Base-by-base conservation (phyloP, 1,140 invertebrate species). In the Drosophila miranda region DNA sequence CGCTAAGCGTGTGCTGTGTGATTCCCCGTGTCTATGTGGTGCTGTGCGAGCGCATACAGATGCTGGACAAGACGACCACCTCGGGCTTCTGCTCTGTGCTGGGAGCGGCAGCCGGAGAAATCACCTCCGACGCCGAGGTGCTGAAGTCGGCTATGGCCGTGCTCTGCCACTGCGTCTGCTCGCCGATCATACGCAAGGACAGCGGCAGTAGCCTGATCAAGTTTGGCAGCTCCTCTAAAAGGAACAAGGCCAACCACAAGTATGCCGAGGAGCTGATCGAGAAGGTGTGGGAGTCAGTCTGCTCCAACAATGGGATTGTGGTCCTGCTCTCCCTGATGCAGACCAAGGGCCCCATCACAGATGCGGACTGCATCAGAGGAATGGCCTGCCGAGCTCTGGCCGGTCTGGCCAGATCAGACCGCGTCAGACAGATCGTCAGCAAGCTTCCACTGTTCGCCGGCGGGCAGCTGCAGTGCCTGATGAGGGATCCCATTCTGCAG, bases 231-330 rank as follows among this genome's bases (percentile, higher is more conserved):
- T 95, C 95, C 0, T 93, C 93, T 1, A 95, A 94, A 74, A 97
- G 96, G 87, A 96, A 95, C 82, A 93, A 94, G 0, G 94, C 94
- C 43, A 92, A 94, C 45, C 94, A 94, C 26, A 94, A 95, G 67
- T 95, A 93, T 54, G 95, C 95, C 60, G 96, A 98, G 91, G 97
- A 98, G 79, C 92, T 98, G 3, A 95, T 98, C 58, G 95, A 95
- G 87, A 97, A 96, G 90, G 94, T 99, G 30, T 99, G 98, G 98
- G 97, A 98, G 90, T 96, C 95, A 71, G 95, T 98, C 3, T 92
- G 98, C 67, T 95, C 95, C 1, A 98, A 98, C 91, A 99, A 98
- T 92, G 98, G 97, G n/a, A 98, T 99, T 55, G 98, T 98, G 95
- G 97, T 95, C 42, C 89, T 96, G 19, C 87, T 96, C 1, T 95